Conservation (phyloP, 2,888 invertebrate species). For the Dicyrtoma fusca region DNA sequence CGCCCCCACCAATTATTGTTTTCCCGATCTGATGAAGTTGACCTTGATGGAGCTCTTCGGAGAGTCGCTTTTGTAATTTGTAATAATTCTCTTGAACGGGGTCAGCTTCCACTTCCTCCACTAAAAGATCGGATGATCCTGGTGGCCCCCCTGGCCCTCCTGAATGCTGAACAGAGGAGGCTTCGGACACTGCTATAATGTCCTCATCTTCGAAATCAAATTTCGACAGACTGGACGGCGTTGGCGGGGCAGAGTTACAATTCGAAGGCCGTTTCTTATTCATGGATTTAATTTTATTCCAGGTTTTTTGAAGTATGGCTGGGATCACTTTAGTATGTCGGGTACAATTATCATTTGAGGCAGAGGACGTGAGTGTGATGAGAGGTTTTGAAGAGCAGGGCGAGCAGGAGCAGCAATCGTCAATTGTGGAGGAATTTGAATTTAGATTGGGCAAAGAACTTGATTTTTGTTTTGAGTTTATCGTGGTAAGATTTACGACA, state of each 20-base stretch:
- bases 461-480: slow-evolving; percentile 11
- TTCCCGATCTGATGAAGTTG: slow-evolving; percentile 36
- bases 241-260: slow-evolving; percentile 42
- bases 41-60: slow-evolving; percentile 49
- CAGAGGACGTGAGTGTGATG: neutral
- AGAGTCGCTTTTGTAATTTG: slow-evolving; percentile 47
- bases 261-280: slow-evolving; percentile 31
- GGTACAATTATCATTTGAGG: neutral
- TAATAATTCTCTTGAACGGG: slow-evolving; percentile 51
- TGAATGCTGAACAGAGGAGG: neutral
- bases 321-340: slow-evolving; percentile 20
- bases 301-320: slow-evolving; percentile 50
- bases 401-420: slow-evolving; percentile 10
- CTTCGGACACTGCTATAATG: neutral
- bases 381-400: slow-evolving; percentile 3
- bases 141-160: too few species aligned
- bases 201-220: slow-evolving; percentile 47
- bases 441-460: slow-evolving; percentile 25
- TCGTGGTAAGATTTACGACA: neutral
- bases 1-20: slow-evolving; percentile 13
- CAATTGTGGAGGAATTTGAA: neutral
- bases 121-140: neutral
- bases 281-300: slow-evolving; percentile 55
- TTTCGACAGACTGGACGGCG: slow-evolving; percentile 39
- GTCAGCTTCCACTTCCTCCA: slow-evolving; percentile 8